A percentile compares a stretch with the other conserved stretches of the same genome.
phyloP scores from a whole-genome alignment of 2,797 vertebrate species.

The Nannoperca obscura region DNA sequence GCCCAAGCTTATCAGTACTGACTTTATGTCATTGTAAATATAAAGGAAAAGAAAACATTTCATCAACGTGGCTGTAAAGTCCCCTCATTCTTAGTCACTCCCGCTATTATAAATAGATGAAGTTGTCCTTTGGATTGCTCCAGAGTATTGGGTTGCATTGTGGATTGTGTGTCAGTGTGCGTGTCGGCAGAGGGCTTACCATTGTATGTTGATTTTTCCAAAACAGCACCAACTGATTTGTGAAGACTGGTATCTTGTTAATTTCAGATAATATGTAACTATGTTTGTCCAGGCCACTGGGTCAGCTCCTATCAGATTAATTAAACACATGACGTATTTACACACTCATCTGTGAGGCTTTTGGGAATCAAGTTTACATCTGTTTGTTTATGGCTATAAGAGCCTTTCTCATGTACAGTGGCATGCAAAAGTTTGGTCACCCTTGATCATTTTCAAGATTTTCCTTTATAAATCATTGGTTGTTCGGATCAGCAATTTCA shows the following conservation, averaged over 20 bases:
- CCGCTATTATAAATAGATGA: conserved; percentile 67
- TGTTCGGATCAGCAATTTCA: no score
- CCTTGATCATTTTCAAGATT: no score
- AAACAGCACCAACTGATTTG: conserved; percentile 28
- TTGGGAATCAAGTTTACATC: not conserved
- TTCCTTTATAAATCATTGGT: no score
- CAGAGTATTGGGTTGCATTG: conserved; percentile 50
- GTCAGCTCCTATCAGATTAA: conserved; percentile 58
- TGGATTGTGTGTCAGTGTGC: conserved; percentile 40
- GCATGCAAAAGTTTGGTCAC: no score
- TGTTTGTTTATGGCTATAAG: conserved; percentile 25
- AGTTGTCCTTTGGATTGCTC: conserved; percentile 55
- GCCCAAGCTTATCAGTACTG: not conserved
- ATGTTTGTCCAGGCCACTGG: conserved; percentile 43
- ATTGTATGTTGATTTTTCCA: conserved; percentile 41
- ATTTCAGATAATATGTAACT: conserved; percentile 56
- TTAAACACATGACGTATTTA: conserved; percentile 51
- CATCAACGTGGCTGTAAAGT: conserved; percentile 39
- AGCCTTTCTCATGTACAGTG: not conserved
- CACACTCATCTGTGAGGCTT: conserved; percentile 25
- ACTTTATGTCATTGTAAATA: conserved; percentile 25
- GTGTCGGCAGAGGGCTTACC: not conserved
- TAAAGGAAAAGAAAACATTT: conserved; percentile 27
- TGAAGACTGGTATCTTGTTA: conserved; percentile 35
- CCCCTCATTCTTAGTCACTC: conserved; percentile 59